These are phyloP conservation scores for Petrosia ficiformis DNA, from an alignment of 37 sponge, comb jelly and placozoan genomes.

Conservation along the genomic window DNA sequence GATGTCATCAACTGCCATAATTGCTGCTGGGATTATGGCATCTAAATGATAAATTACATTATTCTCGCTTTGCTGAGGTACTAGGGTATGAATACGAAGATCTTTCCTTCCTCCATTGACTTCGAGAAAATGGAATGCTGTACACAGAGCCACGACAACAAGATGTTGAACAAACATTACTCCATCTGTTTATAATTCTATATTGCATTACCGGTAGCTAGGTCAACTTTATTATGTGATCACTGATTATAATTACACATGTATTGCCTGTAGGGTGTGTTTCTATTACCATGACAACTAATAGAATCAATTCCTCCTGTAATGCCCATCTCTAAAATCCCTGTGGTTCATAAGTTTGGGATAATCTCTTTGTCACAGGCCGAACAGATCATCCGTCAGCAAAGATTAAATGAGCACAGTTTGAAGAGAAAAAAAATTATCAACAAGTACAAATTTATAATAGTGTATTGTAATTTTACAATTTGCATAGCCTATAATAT, in stretches of 20 bases:
- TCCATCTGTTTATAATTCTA: too few relatives aligned
- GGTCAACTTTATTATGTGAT: too few relatives aligned
- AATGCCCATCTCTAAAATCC: constrained; percentile 67
- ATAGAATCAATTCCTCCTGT: background rate
- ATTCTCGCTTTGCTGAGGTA: background rate
- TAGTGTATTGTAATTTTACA: too few relatives aligned
- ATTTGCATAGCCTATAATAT: too few relatives aligned
- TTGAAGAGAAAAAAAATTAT: too few relatives aligned
- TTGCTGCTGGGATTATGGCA: constrained; percentile 28
- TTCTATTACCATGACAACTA: background rate
- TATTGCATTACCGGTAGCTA: too few relatives aligned
- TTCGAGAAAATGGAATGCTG: too few relatives aligned
- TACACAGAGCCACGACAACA: too few relatives aligned
- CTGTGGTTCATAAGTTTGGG: constrained; percentile 65
- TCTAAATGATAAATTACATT: background rate
- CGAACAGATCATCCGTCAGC: constrained; percentile 31
- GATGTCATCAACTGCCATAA: constrained; percentile 48
- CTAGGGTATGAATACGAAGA: background rate
- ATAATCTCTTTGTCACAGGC: constrained; percentile 60
- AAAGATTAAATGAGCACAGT: constrained; percentile 1
- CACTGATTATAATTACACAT: background rate
- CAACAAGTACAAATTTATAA: too few relatives aligned
- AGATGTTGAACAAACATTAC: too few relatives aligned
- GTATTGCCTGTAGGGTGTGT: background rate
- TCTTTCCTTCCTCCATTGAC: too few relatives aligned